phyloP scores from a whole-genome alignment of 2,888 invertebrate genomes.

The Clunio marinus region DNA sequence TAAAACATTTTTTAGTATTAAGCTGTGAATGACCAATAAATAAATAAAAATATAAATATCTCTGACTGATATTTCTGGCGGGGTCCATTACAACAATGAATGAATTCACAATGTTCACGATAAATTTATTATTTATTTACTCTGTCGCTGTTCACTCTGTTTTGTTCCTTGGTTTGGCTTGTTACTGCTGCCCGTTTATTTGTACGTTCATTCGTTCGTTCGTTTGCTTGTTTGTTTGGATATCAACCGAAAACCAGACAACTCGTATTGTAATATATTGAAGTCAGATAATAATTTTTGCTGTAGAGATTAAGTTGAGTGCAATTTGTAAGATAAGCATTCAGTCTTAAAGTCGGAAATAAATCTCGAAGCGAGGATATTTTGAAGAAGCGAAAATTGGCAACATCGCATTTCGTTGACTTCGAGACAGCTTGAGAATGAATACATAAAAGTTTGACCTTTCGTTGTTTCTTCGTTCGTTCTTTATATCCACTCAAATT shows the following conservation, averaged over 20 bases:
- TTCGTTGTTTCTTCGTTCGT: not conserved
- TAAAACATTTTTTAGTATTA: too few species aligned
- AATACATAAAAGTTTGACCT: not conserved
- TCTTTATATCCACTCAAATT: not conserved
- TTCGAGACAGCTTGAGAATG: not conserved
- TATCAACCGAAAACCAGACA: conserved; percentile 26
- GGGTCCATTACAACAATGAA: conserved; percentile 28
- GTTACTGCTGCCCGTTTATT: too few species aligned
- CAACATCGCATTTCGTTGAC: not conserved
- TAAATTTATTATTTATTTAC: conserved; percentile 35
- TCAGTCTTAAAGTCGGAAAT: not conserved
- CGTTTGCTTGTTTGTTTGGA: too few species aligned
- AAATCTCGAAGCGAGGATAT: too few species aligned
- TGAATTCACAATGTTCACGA: conserved; percentile 29
- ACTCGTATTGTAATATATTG: not conserved
- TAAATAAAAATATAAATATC: conserved; percentile 18
- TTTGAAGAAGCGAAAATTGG: not conserved
- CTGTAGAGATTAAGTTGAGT: conserved; percentile 24
- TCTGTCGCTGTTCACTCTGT: not conserved
- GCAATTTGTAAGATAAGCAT: conserved; percentile 18
- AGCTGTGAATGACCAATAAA: conserved; percentile 32
- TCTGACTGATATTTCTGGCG: conserved; percentile 30
- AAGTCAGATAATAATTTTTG: not conserved
- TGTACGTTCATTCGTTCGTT: too few species aligned
- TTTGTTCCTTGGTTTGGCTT: not conserved